A percentile compares a stretch with the other conserved stretches of the same genome.
Evolutionary conservation across 2,113 vertebrate species (phyloP).

Genomic region (Octodon degus): DNA sequence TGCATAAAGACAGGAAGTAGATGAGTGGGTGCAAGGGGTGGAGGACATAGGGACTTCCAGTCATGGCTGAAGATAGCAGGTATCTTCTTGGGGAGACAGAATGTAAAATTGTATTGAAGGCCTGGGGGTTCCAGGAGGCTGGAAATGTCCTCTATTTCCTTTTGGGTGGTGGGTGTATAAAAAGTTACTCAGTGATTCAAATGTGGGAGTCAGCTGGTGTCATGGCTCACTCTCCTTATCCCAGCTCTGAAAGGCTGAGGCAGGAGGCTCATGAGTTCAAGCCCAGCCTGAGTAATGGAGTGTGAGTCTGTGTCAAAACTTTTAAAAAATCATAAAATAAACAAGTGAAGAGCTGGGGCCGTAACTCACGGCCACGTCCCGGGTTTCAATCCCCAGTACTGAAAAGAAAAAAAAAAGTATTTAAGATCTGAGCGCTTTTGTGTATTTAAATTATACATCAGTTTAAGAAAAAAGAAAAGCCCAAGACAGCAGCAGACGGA

Average conservation of each 20-base stretch:
- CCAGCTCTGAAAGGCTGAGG: background rate
- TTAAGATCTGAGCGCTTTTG: background rate
- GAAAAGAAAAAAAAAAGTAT: background rate
- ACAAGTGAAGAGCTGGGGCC: background rate
- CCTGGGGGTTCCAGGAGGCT: too few relatives aligned
- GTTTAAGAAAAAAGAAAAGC: background rate
- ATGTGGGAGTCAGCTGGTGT: background rate
- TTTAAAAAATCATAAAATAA: background rate
- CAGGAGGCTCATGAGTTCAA: background rate
- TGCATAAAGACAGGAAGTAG: background rate
- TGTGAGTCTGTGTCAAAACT: background rate
- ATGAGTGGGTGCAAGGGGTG: background rate
- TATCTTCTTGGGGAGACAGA: background rate
- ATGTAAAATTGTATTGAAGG: background rate
- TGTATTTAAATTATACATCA: background rate
- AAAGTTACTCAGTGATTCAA: background rate
- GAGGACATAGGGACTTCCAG: accelerated
- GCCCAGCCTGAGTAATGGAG: background rate
- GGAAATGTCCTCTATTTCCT: background rate
- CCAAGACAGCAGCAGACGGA: background rate
- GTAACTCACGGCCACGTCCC: background rate
- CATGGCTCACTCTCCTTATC: background rate
- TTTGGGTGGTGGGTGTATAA: background rate
- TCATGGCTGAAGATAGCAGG: too few relatives aligned
- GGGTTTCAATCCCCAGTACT: background rate